Percentiles rank a stretch among this genome's conserved stretches.
Conservation (phyloP, 2,797 vertebrate species). For the Darevskia mixta region DNA sequence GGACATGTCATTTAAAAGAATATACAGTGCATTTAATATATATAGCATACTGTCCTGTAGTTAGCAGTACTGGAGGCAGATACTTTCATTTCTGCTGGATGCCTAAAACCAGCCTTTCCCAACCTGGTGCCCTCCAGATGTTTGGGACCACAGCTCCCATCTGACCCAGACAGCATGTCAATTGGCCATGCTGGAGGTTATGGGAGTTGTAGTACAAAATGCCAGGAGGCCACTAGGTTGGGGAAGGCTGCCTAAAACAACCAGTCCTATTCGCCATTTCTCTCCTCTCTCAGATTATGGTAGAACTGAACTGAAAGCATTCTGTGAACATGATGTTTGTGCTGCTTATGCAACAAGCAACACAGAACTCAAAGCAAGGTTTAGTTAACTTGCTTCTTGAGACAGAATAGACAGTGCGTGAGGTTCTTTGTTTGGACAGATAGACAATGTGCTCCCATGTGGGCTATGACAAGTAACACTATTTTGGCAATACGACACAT, state of each 20-base stretch:
- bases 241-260: background rate
- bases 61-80: conserved; percentile 5
- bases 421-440: conserved; percentile 59
- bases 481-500: conserved; percentile 35
- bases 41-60: background rate
- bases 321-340: background rate
- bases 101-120: conserved; percentile 21
- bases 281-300: background rate
- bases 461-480: conserved; percentile 13
- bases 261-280: background rate
- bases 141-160: no score
- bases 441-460: conserved; percentile 45
- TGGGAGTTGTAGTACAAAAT: no score
- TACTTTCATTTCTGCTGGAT: background rate
- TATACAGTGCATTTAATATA: conserved; percentile 17
- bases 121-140: no score
- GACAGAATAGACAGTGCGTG: conserved; percentile 51
- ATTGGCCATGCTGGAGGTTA: no score
- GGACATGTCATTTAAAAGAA: conserved; percentile 25
- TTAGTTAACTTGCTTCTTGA: conserved; percentile 39
- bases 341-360: conserved; percentile 16
- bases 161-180: no score
- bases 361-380: background rate
- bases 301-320: background rate
- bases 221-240: no score